Evolutionary conservation across 1,140 invertebrate species (phyloP).

Genomic region (Zelostemma sp.): DNA sequence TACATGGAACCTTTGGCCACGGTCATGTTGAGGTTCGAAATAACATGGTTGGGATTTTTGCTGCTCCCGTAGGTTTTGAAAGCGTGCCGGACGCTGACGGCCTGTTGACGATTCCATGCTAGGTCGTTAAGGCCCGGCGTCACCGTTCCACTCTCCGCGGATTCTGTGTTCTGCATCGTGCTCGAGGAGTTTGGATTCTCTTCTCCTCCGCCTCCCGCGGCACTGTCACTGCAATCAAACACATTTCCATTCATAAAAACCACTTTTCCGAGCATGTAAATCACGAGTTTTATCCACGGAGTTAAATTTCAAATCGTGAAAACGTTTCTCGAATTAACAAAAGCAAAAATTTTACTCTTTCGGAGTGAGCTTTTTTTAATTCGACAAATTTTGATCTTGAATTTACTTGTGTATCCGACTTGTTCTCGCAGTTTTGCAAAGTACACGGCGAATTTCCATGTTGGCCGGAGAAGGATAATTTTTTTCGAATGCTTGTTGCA

Average conservation of each 20-base stretch:
- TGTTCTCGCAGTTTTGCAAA: no score
- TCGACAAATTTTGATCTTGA: no score
- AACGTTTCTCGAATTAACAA: no score
- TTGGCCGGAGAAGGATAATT: no score
- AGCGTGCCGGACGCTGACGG: conserved; percentile 85
- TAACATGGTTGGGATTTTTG: conserved; percentile 84
- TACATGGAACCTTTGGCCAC: conserved; percentile 93
- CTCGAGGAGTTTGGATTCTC: conserved; percentile 36
- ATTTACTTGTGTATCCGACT: no score
- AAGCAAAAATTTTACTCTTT: no score
- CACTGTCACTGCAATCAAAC: conserved; percentile 47
- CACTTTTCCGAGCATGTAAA: no score
- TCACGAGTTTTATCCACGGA: no score
- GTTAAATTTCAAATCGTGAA: no score
- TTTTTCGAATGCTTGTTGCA: no score
- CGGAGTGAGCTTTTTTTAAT: no score
- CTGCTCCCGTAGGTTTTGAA: conserved; percentile 90
- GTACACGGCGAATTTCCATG: no score
- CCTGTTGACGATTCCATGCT: conserved; percentile 78
- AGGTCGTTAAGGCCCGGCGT: conserved; percentile 63
- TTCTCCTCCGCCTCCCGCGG: conserved; percentile 34
- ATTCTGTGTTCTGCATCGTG: conserved; percentile 54
- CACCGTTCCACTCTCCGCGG: conserved; percentile 45
- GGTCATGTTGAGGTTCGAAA: conserved; percentile 90
- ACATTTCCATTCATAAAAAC: background rate